These are phyloP conservation scores for Trematomus loennbergii DNA, from an alignment of 2,113 vertebrate species.

Conservation along the genomic window DNA sequence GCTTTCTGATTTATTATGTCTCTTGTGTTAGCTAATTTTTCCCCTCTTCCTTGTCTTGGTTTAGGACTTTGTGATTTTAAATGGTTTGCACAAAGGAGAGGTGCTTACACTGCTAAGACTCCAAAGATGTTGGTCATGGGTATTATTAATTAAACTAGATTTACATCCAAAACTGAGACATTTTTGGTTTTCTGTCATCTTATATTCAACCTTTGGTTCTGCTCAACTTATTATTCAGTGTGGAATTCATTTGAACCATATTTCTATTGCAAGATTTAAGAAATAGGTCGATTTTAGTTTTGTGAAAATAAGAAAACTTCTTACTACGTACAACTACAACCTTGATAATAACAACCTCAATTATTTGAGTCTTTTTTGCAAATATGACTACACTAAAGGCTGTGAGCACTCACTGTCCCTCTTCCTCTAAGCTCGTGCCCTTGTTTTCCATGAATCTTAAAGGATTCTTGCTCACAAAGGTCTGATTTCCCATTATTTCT, in stretches of 20 bases:
- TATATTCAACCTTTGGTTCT: background rate
- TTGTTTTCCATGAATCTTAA: conserved; percentile 77
- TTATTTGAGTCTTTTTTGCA: background rate
- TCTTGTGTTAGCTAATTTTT: conserved; percentile 63
- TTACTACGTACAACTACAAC: background rate
- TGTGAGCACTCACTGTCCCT: conserved; percentile 46
- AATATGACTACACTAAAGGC: conserved; percentile 26
- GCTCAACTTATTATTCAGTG: background rate
- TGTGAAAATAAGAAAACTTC: too few relatives aligned
- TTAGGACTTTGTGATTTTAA: conserved; percentile 43
- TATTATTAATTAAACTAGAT: conserved; percentile 55
- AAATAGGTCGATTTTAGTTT: background rate
- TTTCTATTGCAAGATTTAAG: background rate
- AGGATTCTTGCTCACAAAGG: conserved; percentile 71
- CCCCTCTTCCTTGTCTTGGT: conserved; percentile 63
- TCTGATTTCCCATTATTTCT: conserved; percentile 81
- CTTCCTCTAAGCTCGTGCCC: conserved; percentile 51
- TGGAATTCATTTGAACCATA: background rate
- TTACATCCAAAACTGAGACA: conserved; percentile 37
- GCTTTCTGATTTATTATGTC: conserved; percentile 93
- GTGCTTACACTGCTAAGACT: conserved; percentile 31
- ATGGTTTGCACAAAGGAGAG: conserved; percentile 42
- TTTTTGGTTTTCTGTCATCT: conserved; percentile 19
- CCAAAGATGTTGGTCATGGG: conserved; percentile 49
- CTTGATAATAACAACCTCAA: conserved; percentile 33